Evolutionary conservation across 2,888 invertebrate species (phyloP).

Genomic region (Lithosia quadra): DNA sequence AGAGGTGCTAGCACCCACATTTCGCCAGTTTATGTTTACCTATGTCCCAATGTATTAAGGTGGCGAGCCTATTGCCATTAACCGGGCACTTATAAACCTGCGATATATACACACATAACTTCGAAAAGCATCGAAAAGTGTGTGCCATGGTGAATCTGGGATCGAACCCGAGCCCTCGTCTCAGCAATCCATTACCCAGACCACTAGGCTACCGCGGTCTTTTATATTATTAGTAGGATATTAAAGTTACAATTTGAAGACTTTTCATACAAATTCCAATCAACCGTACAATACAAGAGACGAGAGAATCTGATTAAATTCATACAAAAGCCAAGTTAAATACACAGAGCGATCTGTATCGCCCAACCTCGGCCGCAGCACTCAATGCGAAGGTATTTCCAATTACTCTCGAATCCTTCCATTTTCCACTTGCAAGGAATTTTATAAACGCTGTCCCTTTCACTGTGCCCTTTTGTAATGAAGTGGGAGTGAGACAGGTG

Average conservation of each 20-base stretch:
- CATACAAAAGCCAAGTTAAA: constrained; percentile 79
- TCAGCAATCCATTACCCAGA: too few relatives aligned
- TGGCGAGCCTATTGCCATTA: too few relatives aligned
- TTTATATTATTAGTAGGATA: not conserved
- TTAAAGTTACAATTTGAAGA: constrained; percentile 28
- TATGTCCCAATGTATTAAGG: too few relatives aligned
- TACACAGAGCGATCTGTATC: constrained; percentile 72
- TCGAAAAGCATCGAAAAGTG: too few relatives aligned
- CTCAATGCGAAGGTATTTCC: constrained; percentile 85
- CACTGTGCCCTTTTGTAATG: constrained; percentile 49
- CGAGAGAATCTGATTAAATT: constrained; percentile 78
- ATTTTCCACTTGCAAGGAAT: constrained; percentile 78
- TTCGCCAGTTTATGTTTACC: too few relatives aligned
- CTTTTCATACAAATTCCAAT: constrained; percentile 72
- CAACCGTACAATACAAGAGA: constrained; percentile 64
- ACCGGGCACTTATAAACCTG: too few relatives aligned
- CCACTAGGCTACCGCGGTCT: too few relatives aligned
- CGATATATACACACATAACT: too few relatives aligned
- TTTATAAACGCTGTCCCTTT: constrained; percentile 76
- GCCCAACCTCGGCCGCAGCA: constrained; percentile 72
- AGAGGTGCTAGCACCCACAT: too few relatives aligned
- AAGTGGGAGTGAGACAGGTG: constrained; percentile 60
- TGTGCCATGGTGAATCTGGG: too few relatives aligned
- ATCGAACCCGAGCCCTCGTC: too few relatives aligned
- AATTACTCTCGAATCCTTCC: constrained; percentile 86